A percentile compares a stretch with the other conserved stretches of the same genome.
Conservation (phyloP, 2,113 vertebrate genomes). For the Nothoprocta pentlandii region DNA sequence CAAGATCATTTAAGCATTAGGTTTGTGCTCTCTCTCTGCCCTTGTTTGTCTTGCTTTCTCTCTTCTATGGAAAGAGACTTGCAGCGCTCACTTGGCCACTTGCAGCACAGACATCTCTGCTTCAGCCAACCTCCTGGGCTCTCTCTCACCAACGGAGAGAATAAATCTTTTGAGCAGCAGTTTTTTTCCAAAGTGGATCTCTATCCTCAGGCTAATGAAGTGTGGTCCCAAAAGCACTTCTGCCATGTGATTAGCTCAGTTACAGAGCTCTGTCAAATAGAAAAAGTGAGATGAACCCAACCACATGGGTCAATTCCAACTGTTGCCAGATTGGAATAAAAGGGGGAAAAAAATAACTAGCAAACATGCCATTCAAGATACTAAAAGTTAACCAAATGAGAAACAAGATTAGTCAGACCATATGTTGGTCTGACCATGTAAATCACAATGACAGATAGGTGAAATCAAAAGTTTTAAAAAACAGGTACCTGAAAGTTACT, state of each 20-base stretch:
- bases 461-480: constrained; percentile 5
- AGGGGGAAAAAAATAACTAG: neutral
- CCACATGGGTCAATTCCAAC: neutral
- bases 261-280: neutral
- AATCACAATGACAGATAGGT: neutral
- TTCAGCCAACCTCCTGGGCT: neutral
- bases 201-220: neutral
- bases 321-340: neutral
- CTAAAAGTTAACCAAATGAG: neutral
- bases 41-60: neutral
- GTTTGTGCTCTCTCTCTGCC: neutral
- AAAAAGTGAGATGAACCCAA: neutral
- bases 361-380: neutral
- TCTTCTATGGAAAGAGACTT: neutral
- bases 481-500: neutral
- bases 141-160: neutral
- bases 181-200: neutral
- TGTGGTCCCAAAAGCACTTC: neutral
- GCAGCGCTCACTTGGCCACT: neutral
- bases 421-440: neutral
- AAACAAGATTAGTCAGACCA: neutral
- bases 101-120: neutral
- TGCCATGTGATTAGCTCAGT: neutral
- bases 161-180: neutral
- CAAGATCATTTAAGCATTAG: neutral